These are phyloP conservation scores for Poeciliopsis occidentalis DNA, from an alignment of 2,113 vertebrate species.

Conservation along the genomic window DNA sequence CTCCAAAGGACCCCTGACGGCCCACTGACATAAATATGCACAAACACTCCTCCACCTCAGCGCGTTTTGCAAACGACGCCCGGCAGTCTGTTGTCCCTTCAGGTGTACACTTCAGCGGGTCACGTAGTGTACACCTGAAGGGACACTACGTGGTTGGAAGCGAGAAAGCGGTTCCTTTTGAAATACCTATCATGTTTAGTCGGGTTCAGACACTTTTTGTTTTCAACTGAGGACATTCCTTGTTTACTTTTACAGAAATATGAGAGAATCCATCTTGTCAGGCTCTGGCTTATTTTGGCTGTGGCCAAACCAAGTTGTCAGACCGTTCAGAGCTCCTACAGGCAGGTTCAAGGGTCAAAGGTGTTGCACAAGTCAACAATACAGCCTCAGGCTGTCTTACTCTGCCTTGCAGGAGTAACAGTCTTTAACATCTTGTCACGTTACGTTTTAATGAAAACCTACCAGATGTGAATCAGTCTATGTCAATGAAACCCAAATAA, in stretches of 20 bases:
- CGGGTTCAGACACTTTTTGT: not conserved
- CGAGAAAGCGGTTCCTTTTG: not conserved
- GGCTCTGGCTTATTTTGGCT: not conserved
- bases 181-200: not conserved
- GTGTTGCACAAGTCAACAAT: not conserved
- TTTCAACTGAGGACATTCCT: not conserved
- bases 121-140: too few species aligned
- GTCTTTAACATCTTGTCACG: too few species aligned
- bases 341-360: not conserved
- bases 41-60: not conserved
- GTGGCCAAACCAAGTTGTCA: not conserved
- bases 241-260: not conserved
- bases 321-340: not conserved
- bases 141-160: not conserved
- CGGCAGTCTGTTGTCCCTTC: too few species aligned
- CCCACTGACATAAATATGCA: constrained; percentile 54
- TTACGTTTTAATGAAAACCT: too few species aligned
- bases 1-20: constrained; percentile 18
- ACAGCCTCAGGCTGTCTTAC: too few species aligned
- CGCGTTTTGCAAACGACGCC: not conserved
- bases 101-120: too few species aligned
- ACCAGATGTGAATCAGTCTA: not conserved
- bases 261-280: not conserved
- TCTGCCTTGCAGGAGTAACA: too few species aligned
- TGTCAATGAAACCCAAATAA: not conserved